Conservation (phyloP, 2,113 vertebrate species). For the Capreolus pygargus region DNA sequence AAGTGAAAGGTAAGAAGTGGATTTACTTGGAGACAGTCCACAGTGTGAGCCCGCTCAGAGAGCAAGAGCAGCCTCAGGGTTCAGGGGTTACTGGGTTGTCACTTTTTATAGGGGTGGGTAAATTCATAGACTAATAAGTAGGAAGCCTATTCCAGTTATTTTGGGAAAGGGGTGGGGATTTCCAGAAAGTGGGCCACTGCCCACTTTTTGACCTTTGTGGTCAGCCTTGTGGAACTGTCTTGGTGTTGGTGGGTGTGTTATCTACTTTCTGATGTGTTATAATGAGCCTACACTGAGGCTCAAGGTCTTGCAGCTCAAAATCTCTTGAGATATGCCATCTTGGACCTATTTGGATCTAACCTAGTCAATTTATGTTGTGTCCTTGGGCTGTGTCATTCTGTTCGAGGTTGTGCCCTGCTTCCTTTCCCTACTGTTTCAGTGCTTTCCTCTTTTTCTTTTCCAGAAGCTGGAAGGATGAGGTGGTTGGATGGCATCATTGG, state of each 20-base stretch:
- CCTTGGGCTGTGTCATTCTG: neutral
- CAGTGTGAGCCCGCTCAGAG: neutral
- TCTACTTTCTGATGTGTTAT: neutral
- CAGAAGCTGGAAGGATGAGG: neutral
- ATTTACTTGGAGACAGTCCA: neutral
- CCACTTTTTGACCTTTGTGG: neutral
- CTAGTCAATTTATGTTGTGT: neutral
- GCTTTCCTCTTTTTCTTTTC: neutral
- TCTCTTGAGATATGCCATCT: neutral
- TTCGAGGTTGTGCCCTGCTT: neutral
- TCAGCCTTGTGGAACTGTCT: neutral
- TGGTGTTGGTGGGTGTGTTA: neutral
- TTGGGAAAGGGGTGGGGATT: neutral
- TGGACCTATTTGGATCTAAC: neutral
- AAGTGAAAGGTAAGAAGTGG: neutral
- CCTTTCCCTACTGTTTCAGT: neutral
- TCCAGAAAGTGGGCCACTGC: neutral
- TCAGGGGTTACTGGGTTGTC: neutral
- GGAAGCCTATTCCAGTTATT: neutral
- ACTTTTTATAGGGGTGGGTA: neutral
- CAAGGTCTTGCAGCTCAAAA: neutral
- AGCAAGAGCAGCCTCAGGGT: neutral
- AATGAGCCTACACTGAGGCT: neutral
- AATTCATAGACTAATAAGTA: neutral
- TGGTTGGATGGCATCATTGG: neutral